phyloP scores from a whole-genome alignment of 1,140 invertebrate species.

The Hyposmocoma kahamanoa region DNA sequence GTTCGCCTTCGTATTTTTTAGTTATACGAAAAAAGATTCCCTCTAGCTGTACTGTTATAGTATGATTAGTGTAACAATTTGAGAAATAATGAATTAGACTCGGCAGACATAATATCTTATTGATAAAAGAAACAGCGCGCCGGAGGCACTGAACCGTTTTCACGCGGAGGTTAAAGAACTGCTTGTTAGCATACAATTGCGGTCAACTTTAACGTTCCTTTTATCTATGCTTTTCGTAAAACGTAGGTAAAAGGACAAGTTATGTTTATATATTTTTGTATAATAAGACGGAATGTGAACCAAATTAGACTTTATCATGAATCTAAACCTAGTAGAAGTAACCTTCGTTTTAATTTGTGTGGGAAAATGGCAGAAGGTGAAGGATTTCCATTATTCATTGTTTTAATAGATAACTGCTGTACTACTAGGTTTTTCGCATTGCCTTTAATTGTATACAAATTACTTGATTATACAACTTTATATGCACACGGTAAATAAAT shows the following conservation, averaged over 20 bases:
- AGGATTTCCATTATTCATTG: constrained; percentile 2
- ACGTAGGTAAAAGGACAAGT: neutral
- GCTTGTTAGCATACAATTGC: constrained; percentile 27
- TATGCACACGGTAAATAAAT: no score
- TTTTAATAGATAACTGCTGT: neutral
- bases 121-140: neutral
- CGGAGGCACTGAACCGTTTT: constrained; percentile 32
- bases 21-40: no score
- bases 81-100: neutral
- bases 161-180: constrained; percentile 38
- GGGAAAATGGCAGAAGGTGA: constrained; percentile 1
- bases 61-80: no score
- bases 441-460: no score
- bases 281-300: no score
- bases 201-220: constrained; percentile 20
- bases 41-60: no score
- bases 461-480: no score
- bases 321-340: neutral
- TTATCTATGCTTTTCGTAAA: neutral
- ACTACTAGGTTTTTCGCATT: no score
- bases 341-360: neutral
- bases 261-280: neutral
- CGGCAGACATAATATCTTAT: neutral
- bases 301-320: neutral
- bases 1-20: no score